Evolutionary conservation across 2,113 vertebrate genomes (phyloP).

Genomic region (Psammodynastes pulverulentus): DNA sequence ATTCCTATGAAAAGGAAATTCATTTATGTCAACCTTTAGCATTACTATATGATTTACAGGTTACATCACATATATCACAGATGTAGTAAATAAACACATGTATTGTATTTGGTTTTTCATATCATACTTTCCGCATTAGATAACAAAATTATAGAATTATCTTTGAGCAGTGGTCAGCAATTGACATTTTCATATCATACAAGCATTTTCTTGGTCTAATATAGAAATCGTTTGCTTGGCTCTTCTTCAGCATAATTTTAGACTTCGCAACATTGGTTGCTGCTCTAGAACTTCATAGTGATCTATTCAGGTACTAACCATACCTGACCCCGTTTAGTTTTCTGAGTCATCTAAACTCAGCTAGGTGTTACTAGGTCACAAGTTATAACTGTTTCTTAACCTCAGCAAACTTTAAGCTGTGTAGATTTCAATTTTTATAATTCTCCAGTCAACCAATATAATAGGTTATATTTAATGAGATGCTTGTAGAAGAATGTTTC

Average conservation of each 20-base stretch:
- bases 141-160: not conserved
- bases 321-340: not conserved
- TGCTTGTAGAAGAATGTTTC: not conserved
- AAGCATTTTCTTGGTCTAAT: not conserved
- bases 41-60: not conserved
- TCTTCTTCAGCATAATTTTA: not conserved
- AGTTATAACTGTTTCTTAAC: not conserved
- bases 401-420: not conserved
- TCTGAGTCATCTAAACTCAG: not conserved
- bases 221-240: not conserved
- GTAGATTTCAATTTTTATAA: not conserved
- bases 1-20: constrained; percentile 66
- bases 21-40: not conserved
- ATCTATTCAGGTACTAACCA: not conserved
- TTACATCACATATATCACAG: not conserved
- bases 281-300: not conserved
- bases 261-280: not conserved
- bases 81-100: not conserved
- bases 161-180: not conserved
- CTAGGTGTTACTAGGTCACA: not conserved
- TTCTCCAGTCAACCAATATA: not conserved
- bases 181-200: not conserved
- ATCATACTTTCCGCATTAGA: not conserved
- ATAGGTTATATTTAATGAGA: not conserved
- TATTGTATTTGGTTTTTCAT: not conserved